Conservation (phyloP, 2,113 vertebrate species). For the Ceyx cyanopectus region DNA sequence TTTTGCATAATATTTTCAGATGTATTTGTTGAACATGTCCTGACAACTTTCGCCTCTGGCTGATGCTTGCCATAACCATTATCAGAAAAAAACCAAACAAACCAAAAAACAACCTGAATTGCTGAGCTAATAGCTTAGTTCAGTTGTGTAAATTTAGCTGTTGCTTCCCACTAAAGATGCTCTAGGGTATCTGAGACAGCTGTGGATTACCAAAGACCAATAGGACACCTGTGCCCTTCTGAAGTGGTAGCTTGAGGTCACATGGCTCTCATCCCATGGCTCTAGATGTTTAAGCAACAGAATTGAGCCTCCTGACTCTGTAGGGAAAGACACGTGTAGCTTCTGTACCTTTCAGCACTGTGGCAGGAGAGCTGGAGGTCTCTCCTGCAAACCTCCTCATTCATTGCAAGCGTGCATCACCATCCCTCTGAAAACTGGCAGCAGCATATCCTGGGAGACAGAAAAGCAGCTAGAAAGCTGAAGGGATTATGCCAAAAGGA, state of each 20-base stretch:
- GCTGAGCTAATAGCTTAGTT: neutral
- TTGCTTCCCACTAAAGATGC: neutral
- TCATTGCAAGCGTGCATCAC: neutral
- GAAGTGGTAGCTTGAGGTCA: neutral
- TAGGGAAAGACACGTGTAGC: neutral
- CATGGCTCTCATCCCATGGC: no score
- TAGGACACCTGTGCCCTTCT: neutral
- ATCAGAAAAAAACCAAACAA: neutral
- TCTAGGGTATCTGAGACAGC: neutral
- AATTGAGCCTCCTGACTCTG: neutral
- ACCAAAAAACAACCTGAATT: neutral
- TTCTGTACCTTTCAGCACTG: neutral
- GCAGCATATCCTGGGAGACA: neutral
- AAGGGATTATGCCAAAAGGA: slow-evolving; percentile 30
- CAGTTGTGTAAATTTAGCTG: neutral
- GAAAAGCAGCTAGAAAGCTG: neutral
- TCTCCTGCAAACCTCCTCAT: neutral
- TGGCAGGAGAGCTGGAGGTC: neutral
- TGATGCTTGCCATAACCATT: neutral
- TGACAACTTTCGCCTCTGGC: neutral
- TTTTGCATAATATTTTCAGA: neutral
- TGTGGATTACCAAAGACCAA: neutral
- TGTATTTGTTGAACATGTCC: neutral
- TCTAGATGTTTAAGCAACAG: neutral
- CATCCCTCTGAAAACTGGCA: neutral